These are phyloP conservation scores for Serilophus lunatus DNA, from an alignment of 2,113 vertebrate genomes.

Conservation along the genomic window DNA sequence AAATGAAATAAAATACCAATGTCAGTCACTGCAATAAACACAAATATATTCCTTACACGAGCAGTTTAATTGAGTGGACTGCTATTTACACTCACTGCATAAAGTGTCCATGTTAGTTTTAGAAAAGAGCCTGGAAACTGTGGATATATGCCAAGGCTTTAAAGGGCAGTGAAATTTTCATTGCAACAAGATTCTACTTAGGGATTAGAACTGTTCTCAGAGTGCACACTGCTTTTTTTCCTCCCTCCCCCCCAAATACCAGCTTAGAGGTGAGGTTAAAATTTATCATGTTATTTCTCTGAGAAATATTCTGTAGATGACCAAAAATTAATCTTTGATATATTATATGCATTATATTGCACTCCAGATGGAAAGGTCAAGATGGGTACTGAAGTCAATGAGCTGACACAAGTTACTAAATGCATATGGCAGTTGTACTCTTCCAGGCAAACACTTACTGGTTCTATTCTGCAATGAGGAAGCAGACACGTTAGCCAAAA, in stretches of 20 bases:
- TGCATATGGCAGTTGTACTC: background rate
- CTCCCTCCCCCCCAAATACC: fast-evolving
- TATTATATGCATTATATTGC: background rate
- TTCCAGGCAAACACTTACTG: background rate
- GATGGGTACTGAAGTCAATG: background rate
- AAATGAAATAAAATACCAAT: background rate
- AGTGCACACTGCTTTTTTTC: background rate
- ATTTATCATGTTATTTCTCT: background rate
- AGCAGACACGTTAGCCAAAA: fast-evolving
- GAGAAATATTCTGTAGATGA: background rate
- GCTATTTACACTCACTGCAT: background rate
- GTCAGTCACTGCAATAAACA: background rate
- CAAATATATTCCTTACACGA: background rate
- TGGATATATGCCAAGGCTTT: conserved; percentile 15
- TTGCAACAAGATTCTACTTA: background rate
- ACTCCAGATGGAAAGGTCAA: background rate
- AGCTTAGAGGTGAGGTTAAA: background rate
- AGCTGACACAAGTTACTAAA: background rate
- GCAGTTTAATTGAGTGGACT: background rate
- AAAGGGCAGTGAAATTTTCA: conserved; percentile 50
- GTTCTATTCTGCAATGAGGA: background rate
- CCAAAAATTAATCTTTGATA: background rate
- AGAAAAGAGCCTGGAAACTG: background rate
- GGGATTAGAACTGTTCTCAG: background rate
- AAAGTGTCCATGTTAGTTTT: conserved; percentile 16